Percentiles rank a stretch among this genome's conserved stretches.
These are phyloP conservation scores for Platycheirus rosarum DNA, from an alignment of 2,888 invertebrate species.

Conservation along the genomic window DNA sequence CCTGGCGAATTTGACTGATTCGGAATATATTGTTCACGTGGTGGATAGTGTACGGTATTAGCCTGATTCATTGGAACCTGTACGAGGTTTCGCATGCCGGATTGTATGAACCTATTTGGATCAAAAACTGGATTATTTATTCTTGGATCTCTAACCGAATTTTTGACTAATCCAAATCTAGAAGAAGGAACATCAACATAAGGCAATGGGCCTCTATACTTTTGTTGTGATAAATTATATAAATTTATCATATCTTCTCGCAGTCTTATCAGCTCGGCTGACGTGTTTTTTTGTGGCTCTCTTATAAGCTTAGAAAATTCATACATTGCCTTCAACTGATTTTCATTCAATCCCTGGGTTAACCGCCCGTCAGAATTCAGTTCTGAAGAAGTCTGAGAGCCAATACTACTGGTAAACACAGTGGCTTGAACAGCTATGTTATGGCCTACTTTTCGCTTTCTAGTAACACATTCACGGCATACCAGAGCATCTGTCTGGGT, in stretches of 20 bases:
- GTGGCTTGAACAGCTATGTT: conserved; percentile 45
- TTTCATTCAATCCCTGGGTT: conserved; percentile 24
- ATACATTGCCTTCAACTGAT: conserved; percentile 51
- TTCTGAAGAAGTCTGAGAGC: conserved; percentile 26
- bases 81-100: not conserved
- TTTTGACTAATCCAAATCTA: not conserved
- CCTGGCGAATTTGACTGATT: not conserved
- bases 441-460: conserved; percentile 43
- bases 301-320: conserved; percentile 52
- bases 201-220: conserved; percentile 10
- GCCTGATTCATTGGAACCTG: not conserved
- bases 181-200: not conserved
- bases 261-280: conserved; percentile 25
- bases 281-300: conserved; percentile 33
- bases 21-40: not conserved
- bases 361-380: not conserved
- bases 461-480: conserved; percentile 44
- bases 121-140: not conserved
- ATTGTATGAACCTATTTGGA: not conserved
- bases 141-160: conserved; percentile 2
- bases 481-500: conserved; percentile 50
- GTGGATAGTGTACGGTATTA: conserved; percentile 12
- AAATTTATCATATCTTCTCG: conserved; percentile 38
- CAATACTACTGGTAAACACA: conserved; percentile 32
- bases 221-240: conserved; percentile 42